Percentiles rank a stretch among this genome's conserved stretches.
phyloP scores from a whole-genome alignment of 2,797 vertebrate species.

The Dryobates pubescens region DNA sequence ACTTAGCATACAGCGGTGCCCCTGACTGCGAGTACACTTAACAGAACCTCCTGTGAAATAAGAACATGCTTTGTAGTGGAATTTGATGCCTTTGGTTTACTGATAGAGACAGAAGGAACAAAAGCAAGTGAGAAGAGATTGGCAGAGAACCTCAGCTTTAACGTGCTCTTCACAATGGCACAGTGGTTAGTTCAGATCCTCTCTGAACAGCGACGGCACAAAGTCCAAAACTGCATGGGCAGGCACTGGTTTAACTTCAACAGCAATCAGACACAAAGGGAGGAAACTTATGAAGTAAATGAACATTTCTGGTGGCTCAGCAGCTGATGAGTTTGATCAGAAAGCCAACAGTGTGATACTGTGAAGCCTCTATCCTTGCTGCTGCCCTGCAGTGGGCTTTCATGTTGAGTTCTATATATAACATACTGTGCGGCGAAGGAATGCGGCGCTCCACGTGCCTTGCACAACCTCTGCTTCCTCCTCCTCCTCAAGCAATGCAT shows the following conservation, averaged over 20 bases:
- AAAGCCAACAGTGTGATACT: background rate
- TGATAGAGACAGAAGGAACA: background rate
- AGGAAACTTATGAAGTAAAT: conserved; percentile 1
- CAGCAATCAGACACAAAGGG: background rate
- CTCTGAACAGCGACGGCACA: background rate
- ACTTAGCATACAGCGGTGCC: background rate
- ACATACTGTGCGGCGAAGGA: background rate
- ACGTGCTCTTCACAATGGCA: conserved; percentile 14
- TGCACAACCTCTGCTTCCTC: conserved; percentile 40
- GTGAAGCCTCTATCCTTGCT: background rate
- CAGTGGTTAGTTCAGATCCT: conserved; percentile 30
- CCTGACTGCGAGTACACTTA: background rate
- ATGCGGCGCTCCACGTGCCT: background rate
- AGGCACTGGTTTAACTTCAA: background rate
- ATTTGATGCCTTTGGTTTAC: conserved; percentile 17
- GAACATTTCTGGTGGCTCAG: conserved; percentile 9
- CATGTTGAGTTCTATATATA: background rate
- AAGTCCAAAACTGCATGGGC: conserved; percentile 31
- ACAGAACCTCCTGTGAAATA: conserved; percentile 27
- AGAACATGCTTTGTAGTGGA: background rate
- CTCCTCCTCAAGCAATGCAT: conserved; percentile 6
- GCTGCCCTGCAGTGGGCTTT: background rate
- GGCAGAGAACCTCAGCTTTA: conserved; percentile 6
- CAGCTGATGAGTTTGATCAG: background rate
- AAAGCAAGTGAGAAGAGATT: conserved; percentile 11